These are phyloP conservation scores for Formica aserva DNA, from an alignment of 2,888 invertebrate species.

Conservation along the genomic window DNA sequence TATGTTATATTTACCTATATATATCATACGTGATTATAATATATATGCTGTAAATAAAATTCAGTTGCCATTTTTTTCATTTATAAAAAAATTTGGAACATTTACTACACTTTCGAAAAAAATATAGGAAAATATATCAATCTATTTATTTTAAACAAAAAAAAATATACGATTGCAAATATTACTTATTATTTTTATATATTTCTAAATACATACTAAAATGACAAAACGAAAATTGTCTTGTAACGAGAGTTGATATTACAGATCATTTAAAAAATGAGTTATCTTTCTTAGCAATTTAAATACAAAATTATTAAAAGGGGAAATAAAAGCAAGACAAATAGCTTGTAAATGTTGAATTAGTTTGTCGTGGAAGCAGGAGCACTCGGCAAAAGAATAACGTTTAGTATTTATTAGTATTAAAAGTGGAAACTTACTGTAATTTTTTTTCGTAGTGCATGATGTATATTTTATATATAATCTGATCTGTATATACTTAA, in stretches of 20 bases:
- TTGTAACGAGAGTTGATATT: background rate
- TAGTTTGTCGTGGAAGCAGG: conserved; percentile 38
- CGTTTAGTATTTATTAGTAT: conserved; percentile 17
- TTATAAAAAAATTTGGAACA: conserved; percentile 11
- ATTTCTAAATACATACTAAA: conserved; percentile 6
- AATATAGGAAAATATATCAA: conserved; percentile 1
- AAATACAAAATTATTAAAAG: conserved; percentile 8
- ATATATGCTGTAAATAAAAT: conserved; percentile 17
- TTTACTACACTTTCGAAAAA: background rate
- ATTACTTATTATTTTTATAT: conserved; percentile 3
- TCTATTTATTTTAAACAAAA: background rate
- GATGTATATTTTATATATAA: conserved; percentile 24
- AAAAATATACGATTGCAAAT: background rate
- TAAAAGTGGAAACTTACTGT: conserved; percentile 39
- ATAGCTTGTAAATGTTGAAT: conserved; percentile 7
- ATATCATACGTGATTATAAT: background rate
- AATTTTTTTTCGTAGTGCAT: conserved; percentile 14
- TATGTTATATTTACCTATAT: conserved; percentile 29
- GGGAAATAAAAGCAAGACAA: conserved; percentile 4
- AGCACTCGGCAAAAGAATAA: conserved; percentile 23
- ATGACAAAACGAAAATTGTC: conserved; percentile 20
- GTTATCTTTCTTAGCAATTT: conserved; percentile 18
- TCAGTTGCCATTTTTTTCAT: conserved; percentile 10
- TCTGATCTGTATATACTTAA: conserved; percentile 7
- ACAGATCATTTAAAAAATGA: background rate